These are phyloP conservation scores for Metacarcinus magister DNA, from an alignment of 2,888 invertebrate species.

Conservation along the genomic window DNA sequence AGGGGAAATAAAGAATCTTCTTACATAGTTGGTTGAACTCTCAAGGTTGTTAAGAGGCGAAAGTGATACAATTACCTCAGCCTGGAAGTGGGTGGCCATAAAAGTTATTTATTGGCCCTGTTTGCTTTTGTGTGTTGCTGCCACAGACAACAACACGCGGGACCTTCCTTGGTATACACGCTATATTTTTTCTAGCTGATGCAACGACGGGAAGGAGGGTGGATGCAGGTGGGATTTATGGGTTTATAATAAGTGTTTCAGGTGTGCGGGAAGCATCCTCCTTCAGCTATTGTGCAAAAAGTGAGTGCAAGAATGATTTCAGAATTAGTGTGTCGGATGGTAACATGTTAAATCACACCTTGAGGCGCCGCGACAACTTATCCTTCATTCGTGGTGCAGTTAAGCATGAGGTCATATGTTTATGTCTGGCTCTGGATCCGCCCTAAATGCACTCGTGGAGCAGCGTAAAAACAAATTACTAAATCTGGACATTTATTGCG, in stretches of 20 bases:
- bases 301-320: background rate
- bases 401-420: conserved; percentile 41
- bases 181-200: conserved; percentile 1
- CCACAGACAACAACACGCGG: background rate
- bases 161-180: background rate
- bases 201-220: background rate
- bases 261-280: background rate
- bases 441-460: background rate
- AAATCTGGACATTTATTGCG: background rate
- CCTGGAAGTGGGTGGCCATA: conserved; percentile 37
- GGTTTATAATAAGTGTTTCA: conserved; percentile 27
- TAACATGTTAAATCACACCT: conserved; percentile 29
- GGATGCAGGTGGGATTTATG: conserved; percentile 16
- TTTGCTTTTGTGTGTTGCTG: conserved; percentile 27
- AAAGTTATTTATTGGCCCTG: conserved; percentile 49
- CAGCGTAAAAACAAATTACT: background rate
- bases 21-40: conserved; percentile 40
- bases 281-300: background rate
- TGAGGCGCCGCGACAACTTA: background rate
- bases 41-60: conserved; percentile 51
- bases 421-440: background rate
- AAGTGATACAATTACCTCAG: conserved; percentile 42
- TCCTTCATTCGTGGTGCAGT: background rate
- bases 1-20: background rate
- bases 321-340: background rate